Conservation (phyloP, 2,888 invertebrate species). For the Netelia melanura region DNA sequence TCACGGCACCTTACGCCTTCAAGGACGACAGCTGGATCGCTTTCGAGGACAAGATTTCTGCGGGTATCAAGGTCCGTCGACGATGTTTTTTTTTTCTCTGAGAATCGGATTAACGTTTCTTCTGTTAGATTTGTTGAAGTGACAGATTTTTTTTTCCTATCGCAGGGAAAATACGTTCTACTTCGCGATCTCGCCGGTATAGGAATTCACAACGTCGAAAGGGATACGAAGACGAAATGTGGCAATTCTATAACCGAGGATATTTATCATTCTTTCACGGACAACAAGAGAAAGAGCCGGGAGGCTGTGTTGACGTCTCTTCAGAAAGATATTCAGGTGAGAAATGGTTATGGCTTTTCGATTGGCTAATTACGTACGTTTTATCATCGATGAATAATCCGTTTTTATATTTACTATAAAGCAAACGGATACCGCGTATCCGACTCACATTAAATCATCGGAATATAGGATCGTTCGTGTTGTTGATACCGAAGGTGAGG, state of each 20-base stretch:
- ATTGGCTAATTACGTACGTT: constrained; percentile 32
- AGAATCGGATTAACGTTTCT: constrained; percentile 32
- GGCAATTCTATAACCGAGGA: constrained; percentile 78
- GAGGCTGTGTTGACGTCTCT: constrained; percentile 84
- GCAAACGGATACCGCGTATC: constrained; percentile 84
- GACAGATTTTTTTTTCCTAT: constrained; percentile 50
- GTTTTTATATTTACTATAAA: constrained; percentile 74
- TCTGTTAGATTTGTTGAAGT: constrained; percentile 22
- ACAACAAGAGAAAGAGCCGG: constrained; percentile 83
- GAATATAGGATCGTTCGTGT: constrained; percentile 91
- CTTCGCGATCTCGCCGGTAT: constrained; percentile 90
- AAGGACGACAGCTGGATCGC: constrained; percentile 91
- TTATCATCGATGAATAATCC: constrained; percentile 32
- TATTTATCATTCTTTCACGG: constrained; percentile 79
- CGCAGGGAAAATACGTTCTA: constrained; percentile 89
- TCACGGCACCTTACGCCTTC: constrained; percentile 92
- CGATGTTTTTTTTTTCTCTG: constrained; percentile 7
- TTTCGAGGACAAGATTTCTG: constrained; percentile 90
- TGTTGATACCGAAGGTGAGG: constrained; percentile 90
- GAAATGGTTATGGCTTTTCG: constrained; percentile 21
- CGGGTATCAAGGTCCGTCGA: constrained; percentile 88
- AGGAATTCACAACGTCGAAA: constrained; percentile 87
- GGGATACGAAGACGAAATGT: constrained; percentile 85
- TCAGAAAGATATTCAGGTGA: constrained; percentile 83
- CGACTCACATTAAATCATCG: constrained; percentile 87